Conservation (phyloP, 2,888 invertebrate species). For the Brenthis hecate region DNA sequence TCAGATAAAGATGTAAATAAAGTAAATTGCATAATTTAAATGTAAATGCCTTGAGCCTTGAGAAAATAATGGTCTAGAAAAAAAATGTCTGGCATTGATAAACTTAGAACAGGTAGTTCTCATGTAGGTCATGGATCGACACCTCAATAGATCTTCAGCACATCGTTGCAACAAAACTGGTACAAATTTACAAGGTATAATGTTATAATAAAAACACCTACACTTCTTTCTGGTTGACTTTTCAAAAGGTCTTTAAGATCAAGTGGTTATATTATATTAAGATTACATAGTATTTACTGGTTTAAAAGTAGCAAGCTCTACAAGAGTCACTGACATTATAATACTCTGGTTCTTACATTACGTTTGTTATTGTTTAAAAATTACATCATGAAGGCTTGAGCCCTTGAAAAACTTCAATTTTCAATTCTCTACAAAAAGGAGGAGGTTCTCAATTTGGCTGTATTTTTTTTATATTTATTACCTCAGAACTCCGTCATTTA, state of each 20-base stretch:
- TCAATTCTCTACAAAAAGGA: too few relatives aligned
- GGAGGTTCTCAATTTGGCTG: too few relatives aligned
- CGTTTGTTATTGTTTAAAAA: not conserved
- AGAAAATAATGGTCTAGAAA: not conserved
- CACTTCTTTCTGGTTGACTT: not conserved
- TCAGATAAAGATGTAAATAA: conserved; percentile 47
- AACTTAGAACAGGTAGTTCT: not conserved
- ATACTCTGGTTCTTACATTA: not conserved
- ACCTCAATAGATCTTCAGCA: too few relatives aligned
- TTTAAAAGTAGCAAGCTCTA: not conserved
- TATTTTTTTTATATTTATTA: too few relatives aligned
- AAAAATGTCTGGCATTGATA: not conserved
- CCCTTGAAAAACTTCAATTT: too few relatives aligned
- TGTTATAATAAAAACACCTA: not conserved
- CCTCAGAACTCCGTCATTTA: too few relatives aligned
- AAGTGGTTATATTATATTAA: not conserved
- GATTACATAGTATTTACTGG: conserved; percentile 4
- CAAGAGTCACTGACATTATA: conserved; percentile 7
- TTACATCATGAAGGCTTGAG: not conserved
- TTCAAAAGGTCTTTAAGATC: not conserved
- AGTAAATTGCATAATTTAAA: conserved; percentile 31
- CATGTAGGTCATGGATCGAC: not conserved
- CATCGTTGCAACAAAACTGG: too few relatives aligned
- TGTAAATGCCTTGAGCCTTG: not conserved
- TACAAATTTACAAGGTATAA: not conserved